phyloP scores from a whole-genome alignment of 2,797 vertebrate genomes.

The Sebastes miniatus region DNA sequence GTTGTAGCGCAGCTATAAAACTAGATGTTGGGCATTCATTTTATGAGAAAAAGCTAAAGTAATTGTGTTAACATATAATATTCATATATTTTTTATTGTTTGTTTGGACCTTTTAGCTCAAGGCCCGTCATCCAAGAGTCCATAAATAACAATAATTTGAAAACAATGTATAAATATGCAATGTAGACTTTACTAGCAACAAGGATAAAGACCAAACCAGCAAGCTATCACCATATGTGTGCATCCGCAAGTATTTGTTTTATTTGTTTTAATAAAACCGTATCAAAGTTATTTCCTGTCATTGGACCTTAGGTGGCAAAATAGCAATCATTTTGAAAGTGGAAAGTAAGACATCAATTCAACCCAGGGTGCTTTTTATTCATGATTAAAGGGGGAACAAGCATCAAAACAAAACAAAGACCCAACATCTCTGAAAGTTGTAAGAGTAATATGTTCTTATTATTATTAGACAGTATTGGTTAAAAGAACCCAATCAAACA shows the following conservation, averaged over 20 bases:
- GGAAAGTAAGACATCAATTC: neutral
- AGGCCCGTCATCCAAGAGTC: neutral
- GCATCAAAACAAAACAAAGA: neutral
- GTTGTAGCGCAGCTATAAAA: slow-evolving; percentile 14
- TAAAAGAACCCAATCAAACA: slow-evolving; percentile 4
- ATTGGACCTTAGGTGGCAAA: neutral
- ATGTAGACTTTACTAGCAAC: neutral
- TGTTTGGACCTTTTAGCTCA: neutral
- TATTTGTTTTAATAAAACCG: neutral
- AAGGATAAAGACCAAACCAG: neutral
- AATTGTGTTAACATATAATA: slow-evolving; percentile 4
- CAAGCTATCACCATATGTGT: neutral
- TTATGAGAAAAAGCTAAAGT: neutral
- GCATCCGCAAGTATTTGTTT: neutral
- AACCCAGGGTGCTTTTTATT: neutral
- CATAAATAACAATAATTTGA: neutral
- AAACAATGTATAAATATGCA: neutral
- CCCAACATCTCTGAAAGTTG: neutral
- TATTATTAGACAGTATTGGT: neutral
- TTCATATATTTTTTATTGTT: neutral
- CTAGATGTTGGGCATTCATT: slow-evolving; percentile 13
- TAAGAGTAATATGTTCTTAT: neutral
- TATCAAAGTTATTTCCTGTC: neutral
- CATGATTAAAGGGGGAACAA: neutral
- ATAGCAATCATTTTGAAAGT: neutral